Evolutionary conservation across 2,888 invertebrate genomes (phyloP).

Genomic region (Eupithecia tripunctaria): DNA sequence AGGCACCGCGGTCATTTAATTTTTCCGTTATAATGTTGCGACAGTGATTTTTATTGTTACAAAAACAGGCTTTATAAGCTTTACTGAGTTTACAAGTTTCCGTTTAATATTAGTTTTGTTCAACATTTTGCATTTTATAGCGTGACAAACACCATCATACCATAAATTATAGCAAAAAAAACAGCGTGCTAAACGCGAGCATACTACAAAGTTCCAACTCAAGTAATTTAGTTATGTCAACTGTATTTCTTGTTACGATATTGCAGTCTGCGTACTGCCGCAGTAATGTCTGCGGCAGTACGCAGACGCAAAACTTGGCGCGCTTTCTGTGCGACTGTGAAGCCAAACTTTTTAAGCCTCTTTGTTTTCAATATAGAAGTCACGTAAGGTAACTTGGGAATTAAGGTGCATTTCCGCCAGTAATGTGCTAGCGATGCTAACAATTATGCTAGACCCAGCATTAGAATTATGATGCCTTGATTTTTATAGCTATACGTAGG

Average conservation of each 20-base stretch:
- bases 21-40: neutral
- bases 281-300: neutral
- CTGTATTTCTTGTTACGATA: neutral
- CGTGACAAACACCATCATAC: slow-evolving; percentile 14
- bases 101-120: neutral
- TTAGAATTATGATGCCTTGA: neutral
- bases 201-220: neutral
- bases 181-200: slow-evolving; percentile 6
- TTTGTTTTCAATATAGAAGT: slow-evolving; percentile 17
- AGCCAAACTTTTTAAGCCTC: slow-evolving; percentile 16
- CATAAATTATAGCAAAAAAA: slow-evolving; percentile 8
- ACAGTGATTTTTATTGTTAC: neutral
- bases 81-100: neutral
- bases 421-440: neutral
- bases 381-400: slow-evolving; percentile 15
- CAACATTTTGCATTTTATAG: slow-evolving; percentile 7
- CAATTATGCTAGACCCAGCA: neutral
- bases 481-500: neutral
- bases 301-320: slow-evolving; percentile 16
- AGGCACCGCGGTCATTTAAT: neutral
- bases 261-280: neutral
- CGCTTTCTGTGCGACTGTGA: slow-evolving; percentile 7
- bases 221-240: neutral
- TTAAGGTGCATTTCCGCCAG: slow-evolving; percentile 1
- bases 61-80: neutral